phyloP scores from a whole-genome alignment of 2,797 vertebrate genomes.

The Neosalanx taihuensis region DNA sequence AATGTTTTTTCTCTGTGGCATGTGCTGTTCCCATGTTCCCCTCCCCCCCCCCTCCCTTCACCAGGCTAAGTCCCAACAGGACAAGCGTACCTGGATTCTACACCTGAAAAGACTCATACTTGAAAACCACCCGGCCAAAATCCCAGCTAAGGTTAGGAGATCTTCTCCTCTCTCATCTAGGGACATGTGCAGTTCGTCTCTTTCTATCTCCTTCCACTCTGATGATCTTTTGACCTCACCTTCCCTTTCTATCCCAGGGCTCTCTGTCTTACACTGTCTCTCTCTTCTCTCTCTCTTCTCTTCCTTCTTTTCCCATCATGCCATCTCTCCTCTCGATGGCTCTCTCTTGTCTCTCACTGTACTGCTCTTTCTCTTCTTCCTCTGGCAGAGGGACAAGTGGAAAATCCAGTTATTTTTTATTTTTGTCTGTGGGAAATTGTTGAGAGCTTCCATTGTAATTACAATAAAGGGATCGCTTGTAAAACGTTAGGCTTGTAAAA shows the following conservation, averaged over 20 bases:
- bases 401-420: constrained; percentile 16
- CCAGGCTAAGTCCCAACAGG: constrained; percentile 94
- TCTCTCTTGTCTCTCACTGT: constrained; percentile 18
- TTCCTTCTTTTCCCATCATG: constrained; percentile 8
- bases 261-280: not conserved
- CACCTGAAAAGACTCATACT: constrained; percentile 97
- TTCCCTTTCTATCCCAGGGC: not conserved
- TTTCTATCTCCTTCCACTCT: not conserved
- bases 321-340: constrained; percentile 8
- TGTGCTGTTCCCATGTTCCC: constrained; percentile 14
- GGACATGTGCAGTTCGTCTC: not conserved
- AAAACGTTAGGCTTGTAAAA: constrained; percentile 13
- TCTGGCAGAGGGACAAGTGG: constrained; percentile 12
- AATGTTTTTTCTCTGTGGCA: constrained; percentile 36
- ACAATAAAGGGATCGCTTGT: constrained; percentile 9
- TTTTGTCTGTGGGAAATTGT: constrained; percentile 12
- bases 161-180: not conserved
- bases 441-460: constrained; percentile 31
- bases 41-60: constrained; percentile 20
- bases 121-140: constrained; percentile 98
- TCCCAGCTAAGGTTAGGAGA: constrained; percentile 90
- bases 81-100: constrained; percentile 96
- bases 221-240: not conserved
- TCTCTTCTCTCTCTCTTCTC: not conserved
- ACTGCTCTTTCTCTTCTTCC: constrained; percentile 21